Conservation (phyloP, 2,113 vertebrate genomes). For the Pterocles orientalis region DNA sequence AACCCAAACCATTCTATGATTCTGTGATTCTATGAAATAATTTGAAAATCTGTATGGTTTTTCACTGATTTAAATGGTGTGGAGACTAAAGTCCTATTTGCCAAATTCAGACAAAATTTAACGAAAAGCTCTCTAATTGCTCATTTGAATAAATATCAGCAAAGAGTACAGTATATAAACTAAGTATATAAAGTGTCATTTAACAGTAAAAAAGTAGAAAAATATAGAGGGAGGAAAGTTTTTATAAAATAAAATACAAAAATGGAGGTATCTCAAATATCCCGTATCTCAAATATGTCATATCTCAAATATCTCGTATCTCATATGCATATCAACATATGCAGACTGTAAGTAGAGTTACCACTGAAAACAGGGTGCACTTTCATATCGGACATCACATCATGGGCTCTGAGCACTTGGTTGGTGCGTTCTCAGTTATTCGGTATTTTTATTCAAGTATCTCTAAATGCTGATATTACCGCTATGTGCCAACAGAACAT, state of each 20-base stretch:
- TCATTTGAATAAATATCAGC: background rate
- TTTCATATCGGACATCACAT: background rate
- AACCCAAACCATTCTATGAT: too few relatives aligned
- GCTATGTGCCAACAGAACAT: background rate
- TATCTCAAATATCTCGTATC: background rate
- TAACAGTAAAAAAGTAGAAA: background rate
- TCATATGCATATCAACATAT: background rate
- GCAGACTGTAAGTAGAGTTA: background rate
- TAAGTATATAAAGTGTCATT: background rate
- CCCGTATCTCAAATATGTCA: too few relatives aligned
- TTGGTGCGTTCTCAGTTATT: background rate
- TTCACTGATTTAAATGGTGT: background rate
- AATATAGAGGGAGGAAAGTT: background rate
- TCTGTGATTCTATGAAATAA: background rate
- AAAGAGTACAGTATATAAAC: background rate
- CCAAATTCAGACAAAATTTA: background rate
- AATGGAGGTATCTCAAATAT: background rate
- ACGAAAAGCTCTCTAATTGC: fast-evolving
- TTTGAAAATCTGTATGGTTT: background rate
- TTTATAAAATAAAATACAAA: background rate
- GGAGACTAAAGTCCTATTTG: background rate
- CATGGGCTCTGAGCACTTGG: background rate
- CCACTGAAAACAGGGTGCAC: fast-evolving
- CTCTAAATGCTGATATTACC: background rate
- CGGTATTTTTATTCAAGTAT: background rate